These are phyloP conservation scores for Holacanthus passer DNA, from an alignment of 2,113 vertebrate species.

Conservation along the genomic window DNA sequence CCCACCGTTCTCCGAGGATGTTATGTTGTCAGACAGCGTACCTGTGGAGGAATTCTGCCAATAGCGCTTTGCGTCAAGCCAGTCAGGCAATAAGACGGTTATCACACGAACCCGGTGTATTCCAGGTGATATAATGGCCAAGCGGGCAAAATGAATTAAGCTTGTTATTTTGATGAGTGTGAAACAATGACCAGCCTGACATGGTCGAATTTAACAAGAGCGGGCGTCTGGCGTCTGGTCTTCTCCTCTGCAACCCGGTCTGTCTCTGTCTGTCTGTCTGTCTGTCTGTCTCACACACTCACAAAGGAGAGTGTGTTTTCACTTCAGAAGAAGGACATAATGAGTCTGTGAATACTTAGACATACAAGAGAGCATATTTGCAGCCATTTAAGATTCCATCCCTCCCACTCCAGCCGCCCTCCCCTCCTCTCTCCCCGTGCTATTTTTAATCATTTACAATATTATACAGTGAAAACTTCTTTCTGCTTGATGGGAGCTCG, in stretches of 20 bases:
- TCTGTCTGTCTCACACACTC: conserved; percentile 27
- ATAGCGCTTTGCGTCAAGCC: conserved; percentile 67
- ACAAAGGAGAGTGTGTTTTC: conserved; percentile 7
- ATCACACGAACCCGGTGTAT: conserved; percentile 48
- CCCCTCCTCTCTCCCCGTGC: conserved; percentile 11
- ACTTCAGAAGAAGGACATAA: conserved; percentile 27
- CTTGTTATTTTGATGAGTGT: conserved; percentile 37
- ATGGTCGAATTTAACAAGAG: conserved; percentile 35
- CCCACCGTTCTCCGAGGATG: conserved; percentile 69
- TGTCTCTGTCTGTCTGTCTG: conserved; percentile 10
- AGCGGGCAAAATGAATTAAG: conserved; percentile 44
- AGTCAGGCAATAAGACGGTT: conserved; percentile 46
- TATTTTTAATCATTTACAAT: conserved; percentile 79
- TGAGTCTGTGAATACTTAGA: conserved; percentile 36
- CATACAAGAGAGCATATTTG: conserved; percentile 38
- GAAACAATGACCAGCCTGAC: conserved; percentile 31
- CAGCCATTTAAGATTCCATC: conserved; percentile 30
- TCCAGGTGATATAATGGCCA: conserved; percentile 47
- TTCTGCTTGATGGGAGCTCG: conserved; percentile 67
- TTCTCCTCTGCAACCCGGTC: not conserved
- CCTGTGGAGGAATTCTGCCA: conserved; percentile 78
- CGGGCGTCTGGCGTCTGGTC: conserved; percentile 42
- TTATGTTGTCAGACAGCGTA: conserved; percentile 67
- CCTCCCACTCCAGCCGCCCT: not conserved
- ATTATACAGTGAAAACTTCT: conserved; percentile 71